Percentiles rank a stretch among this genome's conserved stretches.
These are phyloP conservation scores for Tethea ocularis DNA, from an alignment of 2,888 invertebrate genomes.

Conservation along the genomic window DNA sequence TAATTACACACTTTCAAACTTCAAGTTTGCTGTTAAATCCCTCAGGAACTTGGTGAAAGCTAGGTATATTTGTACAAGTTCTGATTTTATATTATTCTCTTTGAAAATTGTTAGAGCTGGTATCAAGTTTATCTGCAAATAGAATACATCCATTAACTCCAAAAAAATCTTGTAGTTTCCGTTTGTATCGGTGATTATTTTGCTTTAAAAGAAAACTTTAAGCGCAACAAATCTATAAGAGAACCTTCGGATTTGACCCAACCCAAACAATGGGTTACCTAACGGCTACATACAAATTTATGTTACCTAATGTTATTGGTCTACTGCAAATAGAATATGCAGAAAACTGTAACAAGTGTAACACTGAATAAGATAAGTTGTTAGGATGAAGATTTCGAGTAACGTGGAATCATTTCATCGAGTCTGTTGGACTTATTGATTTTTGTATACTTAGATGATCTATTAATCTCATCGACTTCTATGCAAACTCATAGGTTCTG, in stretches of 20 bases:
- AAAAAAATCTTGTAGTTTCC: background rate
- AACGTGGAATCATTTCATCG: too few species aligned
- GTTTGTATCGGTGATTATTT: background rate
- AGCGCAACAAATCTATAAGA: too few species aligned
- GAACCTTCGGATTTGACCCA: background rate
- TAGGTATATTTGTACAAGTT: background rate
- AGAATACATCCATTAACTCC: background rate
- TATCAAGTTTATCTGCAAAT: too few species aligned
- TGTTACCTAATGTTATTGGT: background rate
- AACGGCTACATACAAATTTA: background rate
- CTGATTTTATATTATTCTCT: background rate
- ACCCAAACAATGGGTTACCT: background rate
- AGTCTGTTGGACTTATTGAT: too few species aligned
- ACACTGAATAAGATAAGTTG: background rate
- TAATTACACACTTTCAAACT: conserved; percentile 5
- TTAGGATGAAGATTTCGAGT: too few species aligned
- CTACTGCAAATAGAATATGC: too few species aligned
- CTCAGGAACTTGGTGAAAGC: background rate
- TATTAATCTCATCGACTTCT: too few species aligned
- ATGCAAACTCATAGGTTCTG: too few species aligned
- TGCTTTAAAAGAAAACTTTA: background rate
- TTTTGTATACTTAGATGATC: too few species aligned
- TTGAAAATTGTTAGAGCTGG: background rate
- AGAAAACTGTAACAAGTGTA: background rate
- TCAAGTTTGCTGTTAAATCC: background rate